phyloP scores from a whole-genome alignment of 2,888 invertebrate genomes.

The Eupithecia subfuscata region DNA sequence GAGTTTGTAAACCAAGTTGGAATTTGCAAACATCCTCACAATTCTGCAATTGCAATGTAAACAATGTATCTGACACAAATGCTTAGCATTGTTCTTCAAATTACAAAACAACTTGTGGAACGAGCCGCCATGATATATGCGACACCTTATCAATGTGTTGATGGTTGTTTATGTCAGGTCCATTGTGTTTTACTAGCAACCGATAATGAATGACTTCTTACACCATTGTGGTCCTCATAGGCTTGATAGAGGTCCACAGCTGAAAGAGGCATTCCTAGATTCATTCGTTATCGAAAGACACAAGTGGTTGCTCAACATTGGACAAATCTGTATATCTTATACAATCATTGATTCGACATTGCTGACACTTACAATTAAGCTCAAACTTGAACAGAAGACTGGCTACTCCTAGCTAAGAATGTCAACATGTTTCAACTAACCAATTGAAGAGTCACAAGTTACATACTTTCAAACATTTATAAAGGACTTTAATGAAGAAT shows the following conservation, averaged over 20 bases:
- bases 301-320: neutral
- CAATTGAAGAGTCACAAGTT: neutral
- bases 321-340: too few relatives aligned
- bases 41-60: conserved; percentile 39
- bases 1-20: conserved; percentile 33
- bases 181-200: neutral
- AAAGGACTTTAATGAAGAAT: neutral
- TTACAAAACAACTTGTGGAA: conserved; percentile 27
- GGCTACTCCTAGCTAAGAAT: neutral
- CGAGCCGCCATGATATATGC: conserved; percentile 22
- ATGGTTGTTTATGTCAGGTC: neutral
- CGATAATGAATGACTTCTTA: neutral
- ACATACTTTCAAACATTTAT: neutral
- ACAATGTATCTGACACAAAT: conserved; percentile 35
- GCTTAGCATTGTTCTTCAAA: conserved; percentile 34
- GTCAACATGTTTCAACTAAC: neutral
- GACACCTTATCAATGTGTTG: neutral
- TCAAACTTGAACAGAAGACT: neutral
- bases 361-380: neutral
- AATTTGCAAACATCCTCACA: conserved; percentile 39
- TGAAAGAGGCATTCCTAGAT: neutral
- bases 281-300: neutral
- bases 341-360: conserved; percentile 1
- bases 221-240: neutral
- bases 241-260: neutral